These are phyloP conservation scores for Temnopleurus reevesii DNA, from an alignment of 53 echinoderm and acorn worm genomes.

Conservation along the genomic window DNA sequence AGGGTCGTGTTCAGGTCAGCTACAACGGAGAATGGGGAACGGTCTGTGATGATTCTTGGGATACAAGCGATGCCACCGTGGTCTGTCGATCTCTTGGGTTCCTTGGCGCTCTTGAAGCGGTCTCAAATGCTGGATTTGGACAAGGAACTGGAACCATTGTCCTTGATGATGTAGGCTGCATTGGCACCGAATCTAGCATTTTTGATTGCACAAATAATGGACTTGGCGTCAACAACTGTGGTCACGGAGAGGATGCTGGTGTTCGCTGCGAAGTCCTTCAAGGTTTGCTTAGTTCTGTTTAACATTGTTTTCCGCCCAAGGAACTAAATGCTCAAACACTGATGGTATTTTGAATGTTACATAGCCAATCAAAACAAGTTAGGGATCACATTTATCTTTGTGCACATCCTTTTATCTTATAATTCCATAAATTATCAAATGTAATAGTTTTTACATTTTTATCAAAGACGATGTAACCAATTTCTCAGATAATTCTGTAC, in stretches of 20 bases:
- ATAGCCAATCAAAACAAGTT: no score
- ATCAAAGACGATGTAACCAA: no score
- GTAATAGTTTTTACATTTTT: no score
- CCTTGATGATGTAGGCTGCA: slow-evolving; percentile 40
- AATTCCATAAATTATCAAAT: no score
- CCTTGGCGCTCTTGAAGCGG: background rate
- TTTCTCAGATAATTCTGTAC: no score
- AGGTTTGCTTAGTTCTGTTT: no score
- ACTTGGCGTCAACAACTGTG: slow-evolving; percentile 22
- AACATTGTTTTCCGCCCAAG: no score
- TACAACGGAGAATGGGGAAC: slow-evolving; percentile 64
- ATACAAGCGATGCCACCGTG: slow-evolving; percentile 48
- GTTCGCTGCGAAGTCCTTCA: slow-evolving; percentile 8
- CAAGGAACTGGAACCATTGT: slow-evolving; percentile 46
- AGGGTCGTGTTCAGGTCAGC: slow-evolving; percentile 62
- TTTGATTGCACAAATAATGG: background rate
- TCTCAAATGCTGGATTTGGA: slow-evolving; percentile 36
- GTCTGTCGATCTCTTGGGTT: slow-evolving; percentile 61
- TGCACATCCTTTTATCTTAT: no score
- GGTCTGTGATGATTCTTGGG: slow-evolving; percentile 65
- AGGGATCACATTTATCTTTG: no score
- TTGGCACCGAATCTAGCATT: slow-evolving; percentile 44
- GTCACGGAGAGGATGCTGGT: slow-evolving; percentile 59
- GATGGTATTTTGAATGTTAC: no score
- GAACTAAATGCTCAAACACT: no score